Evolutionary conservation across 2,797 vertebrate genomes (phyloP).

Genomic region (Pseudomugil gertrudae): DNA sequence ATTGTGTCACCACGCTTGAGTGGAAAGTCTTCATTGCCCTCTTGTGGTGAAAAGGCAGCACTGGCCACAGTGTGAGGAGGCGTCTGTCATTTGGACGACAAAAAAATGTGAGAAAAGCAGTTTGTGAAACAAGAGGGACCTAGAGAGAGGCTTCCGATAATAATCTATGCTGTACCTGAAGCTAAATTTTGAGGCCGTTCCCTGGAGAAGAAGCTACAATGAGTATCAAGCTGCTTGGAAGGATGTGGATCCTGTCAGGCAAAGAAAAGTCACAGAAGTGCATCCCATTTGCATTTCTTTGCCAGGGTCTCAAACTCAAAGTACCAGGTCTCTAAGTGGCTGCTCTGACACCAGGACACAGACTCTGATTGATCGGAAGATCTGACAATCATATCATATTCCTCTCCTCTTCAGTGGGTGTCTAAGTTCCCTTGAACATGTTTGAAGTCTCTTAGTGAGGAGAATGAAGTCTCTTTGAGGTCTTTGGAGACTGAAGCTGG

Average conservation of each 20-base stretch:
- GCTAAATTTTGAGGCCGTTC: constrained; percentile 87
- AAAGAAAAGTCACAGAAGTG: not conserved
- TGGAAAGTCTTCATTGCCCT: constrained; percentile 86
- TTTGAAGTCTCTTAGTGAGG: not conserved
- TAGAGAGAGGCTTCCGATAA: constrained; percentile 3
- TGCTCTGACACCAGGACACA: not conserved
- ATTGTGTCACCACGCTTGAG: constrained; percentile 21
- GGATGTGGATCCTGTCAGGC: constrained; percentile 79
- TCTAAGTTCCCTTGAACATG: not conserved
- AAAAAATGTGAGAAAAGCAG: constrained; percentile 2
- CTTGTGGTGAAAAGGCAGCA: constrained; percentile 75
- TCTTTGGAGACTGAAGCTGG: not conserved
- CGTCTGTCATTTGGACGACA: constrained; percentile 2
- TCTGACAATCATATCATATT: not conserved
- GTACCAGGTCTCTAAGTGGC: constrained; percentile 79
- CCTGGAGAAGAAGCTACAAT: constrained; percentile 82
- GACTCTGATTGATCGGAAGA: not conserved
- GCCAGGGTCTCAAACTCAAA: constrained; percentile 75
- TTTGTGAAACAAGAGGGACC: not conserved
- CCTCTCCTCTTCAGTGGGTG: not conserved
- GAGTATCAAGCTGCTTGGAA: constrained; percentile 86
- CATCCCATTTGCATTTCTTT: constrained; percentile 78
- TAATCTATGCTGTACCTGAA: constrained; percentile 81
- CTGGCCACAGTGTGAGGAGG: constrained; percentile 1
- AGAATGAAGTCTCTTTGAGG: not conserved